Conservation (phyloP, 1,140 invertebrate genomes). For the Anastrepha ludens region DNA sequence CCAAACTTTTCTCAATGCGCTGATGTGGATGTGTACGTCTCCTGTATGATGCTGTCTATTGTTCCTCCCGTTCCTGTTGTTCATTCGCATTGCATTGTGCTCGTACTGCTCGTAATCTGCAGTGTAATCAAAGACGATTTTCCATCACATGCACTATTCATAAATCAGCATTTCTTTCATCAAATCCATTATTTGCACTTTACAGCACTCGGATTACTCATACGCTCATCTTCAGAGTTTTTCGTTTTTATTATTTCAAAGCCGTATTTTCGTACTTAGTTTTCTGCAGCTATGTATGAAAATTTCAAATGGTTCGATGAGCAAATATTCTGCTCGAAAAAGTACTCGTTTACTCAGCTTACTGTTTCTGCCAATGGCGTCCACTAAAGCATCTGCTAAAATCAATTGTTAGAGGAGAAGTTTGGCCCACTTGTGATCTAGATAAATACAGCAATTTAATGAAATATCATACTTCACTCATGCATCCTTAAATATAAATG, state of each 20-base stretch:
- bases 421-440: too few species aligned
- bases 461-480: too few species aligned
- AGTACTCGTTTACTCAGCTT: too few species aligned
- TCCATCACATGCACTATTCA: conserved; percentile 45
- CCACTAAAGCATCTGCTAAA: too few species aligned
- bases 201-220: background rate
- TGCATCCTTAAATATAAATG: too few species aligned
- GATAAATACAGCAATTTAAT: too few species aligned
- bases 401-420: too few species aligned
- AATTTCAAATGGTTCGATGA: too few species aligned
- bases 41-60: background rate
- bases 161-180: conserved; percentile 46
- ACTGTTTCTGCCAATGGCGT: too few species aligned
- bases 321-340: too few species aligned
- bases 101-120: conserved; percentile 51
- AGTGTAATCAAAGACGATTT: conserved; percentile 56
- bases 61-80: background rate
- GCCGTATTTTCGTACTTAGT: background rate
- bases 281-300: background rate
- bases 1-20: background rate
- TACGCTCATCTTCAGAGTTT: too few species aligned
- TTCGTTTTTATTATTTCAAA: background rate
- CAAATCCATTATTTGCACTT: conserved; percentile 37
- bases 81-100: conserved; percentile 29
- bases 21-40: background rate